Percentiles rank a stretch among this genome's conserved stretches.
These are phyloP conservation scores for Erythrocebus patas DNA, from an alignment of 2,113 vertebrate species.

Conservation along the genomic window DNA sequence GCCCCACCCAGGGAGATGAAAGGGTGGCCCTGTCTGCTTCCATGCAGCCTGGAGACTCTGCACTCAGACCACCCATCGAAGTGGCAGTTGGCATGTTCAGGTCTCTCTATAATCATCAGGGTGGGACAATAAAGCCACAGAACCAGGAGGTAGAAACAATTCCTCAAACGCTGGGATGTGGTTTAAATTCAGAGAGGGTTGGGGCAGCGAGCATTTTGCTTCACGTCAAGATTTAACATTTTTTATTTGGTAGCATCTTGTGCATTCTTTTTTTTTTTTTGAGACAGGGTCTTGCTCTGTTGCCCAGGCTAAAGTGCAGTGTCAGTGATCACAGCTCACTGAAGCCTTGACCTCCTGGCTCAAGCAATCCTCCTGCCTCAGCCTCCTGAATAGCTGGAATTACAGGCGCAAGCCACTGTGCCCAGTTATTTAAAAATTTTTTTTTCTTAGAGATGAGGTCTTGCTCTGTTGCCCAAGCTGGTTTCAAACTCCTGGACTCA, in stretches of 20 bases:
- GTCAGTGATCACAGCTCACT: too few species aligned
- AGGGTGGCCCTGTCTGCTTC: background rate
- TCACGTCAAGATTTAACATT: background rate
- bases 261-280: constrained; percentile 18
- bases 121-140: background rate
- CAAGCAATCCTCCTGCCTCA: too few species aligned
- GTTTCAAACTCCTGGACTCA: too few species aligned
- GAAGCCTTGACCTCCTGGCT: too few species aligned
- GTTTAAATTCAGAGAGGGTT: background rate
- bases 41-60: background rate
- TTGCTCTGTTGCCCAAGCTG: too few species aligned
- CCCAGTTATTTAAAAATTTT: too few species aligned
- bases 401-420: too few species aligned
- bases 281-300: too few species aligned
- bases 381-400: too few species aligned
- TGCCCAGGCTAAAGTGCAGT: too few species aligned
- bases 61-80: constrained; percentile 17
- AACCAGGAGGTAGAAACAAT: background rate
- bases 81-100: background rate
- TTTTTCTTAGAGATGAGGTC: too few species aligned
- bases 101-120: background rate
- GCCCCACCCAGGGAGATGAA: constrained; percentile 3
- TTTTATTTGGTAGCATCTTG: background rate
- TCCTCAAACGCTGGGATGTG: background rate
- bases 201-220: background rate